phyloP scores from a whole-genome alignment of 2,113 vertebrate species.

The Alethe diademata region DNA sequence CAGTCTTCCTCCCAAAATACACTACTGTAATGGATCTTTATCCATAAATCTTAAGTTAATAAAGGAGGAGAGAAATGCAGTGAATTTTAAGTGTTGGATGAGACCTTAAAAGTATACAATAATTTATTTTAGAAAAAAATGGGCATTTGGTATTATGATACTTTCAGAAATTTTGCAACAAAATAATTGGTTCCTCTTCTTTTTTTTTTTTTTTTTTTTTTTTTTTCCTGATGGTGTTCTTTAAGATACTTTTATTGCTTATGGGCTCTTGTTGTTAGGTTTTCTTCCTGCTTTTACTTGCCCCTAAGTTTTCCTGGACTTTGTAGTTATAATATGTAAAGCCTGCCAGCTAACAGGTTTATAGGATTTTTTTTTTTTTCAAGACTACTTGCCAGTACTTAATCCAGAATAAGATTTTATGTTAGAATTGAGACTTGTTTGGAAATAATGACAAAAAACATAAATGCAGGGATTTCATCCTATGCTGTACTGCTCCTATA shows the following conservation, averaged over 20 bases:
- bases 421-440: not conserved
- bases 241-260: not conserved
- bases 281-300: not conserved
- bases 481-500: not conserved
- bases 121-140: not conserved
- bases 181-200: rapidly evolving
- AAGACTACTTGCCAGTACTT: not conserved
- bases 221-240: not conserved
- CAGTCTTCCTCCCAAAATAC: slow-evolving; percentile 22
- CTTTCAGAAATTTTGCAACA: not conserved
- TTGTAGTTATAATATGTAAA: not conserved
- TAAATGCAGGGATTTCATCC: not conserved
- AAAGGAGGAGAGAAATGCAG: not conserved
- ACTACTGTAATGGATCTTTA: not conserved
- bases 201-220: not conserved
- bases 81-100: not conserved
- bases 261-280: not conserved
- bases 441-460: not conserved
- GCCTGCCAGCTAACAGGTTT: not conserved
- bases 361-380: not conserved
- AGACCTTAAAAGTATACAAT: not conserved
- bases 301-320: not conserved
- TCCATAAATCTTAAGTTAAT: not conserved
- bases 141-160: not conserved
- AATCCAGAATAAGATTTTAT: not conserved